Evolutionary conservation across 2,113 vertebrate genomes (phyloP), one percentile per base, ranked within the genome.

Genomic region (Salvelinus namaycush): DNA sequence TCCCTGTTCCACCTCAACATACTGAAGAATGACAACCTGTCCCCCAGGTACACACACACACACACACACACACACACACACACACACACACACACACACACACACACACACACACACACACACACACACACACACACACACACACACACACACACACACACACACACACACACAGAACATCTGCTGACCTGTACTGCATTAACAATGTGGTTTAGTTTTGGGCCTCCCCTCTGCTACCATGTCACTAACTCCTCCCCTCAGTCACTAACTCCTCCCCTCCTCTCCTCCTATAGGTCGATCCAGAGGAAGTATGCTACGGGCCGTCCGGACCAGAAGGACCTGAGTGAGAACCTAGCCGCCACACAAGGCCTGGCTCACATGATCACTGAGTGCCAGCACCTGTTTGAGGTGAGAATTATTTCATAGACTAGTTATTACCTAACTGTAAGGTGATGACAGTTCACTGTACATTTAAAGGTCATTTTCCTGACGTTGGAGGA

Each of bases 1-100:
- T 99, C 98, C 0, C 96, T 99, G 12, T 99, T 99, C 87, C 97
- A 99, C 79, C 96, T 99, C 73, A 99, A 98, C 81, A 93, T 97
- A 66, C 79, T 95, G 83, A 99, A 97, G 92, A 98, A 95, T 62
- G 98, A 98, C 76, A 94, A 89, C 70, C 83, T 93, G 80, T 98
- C 98, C 0, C 97, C 98, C 0, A 95, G 95, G 98, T 98, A 84
- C 72, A 67, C 0, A 2, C 13, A 16, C 66, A 26, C 31, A 44
- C 48, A 26, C 14, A 34, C 27, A 69, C 75, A 39, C 57, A 44
- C n/a, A 59, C 20, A 60, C 12, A 70, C 34, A 66, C 12, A 1
- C 13, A 64, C 49, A 48, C 51, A 59, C 26, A 39, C 75, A 65
- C 54, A 51, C 11, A 22, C 7, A 12, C 20, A 64, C 11, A 9